phyloP scores from a whole-genome alignment of 2,888 invertebrate genomes.

The Apeira syringaria region DNA sequence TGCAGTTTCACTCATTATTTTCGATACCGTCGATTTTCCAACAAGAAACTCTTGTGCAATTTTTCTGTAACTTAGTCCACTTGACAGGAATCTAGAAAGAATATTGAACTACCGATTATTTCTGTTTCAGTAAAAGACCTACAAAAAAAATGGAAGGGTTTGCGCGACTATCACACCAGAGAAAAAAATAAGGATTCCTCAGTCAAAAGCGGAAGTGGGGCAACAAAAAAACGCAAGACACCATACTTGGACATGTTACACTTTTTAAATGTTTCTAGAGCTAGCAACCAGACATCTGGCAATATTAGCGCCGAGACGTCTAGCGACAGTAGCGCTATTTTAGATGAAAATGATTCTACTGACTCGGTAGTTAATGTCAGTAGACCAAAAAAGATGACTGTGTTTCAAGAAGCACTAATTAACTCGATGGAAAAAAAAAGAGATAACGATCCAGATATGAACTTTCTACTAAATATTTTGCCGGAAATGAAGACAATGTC shows the following conservation, averaged over 20 bases:
- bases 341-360: slow-evolving; percentile 22
- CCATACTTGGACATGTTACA: slow-evolving; percentile 29
- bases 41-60: slow-evolving; percentile 24
- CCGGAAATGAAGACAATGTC: slow-evolving; percentile 34
- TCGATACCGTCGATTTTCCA: slow-evolving; percentile 23
- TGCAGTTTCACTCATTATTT: slow-evolving; percentile 21
- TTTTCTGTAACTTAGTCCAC: slow-evolving; percentile 22
- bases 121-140: slow-evolving; percentile 39
- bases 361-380: slow-evolving; percentile 14
- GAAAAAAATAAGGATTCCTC: slow-evolving; percentile 33
- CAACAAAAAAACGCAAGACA: slow-evolving; percentile 29
- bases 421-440: slow-evolving; percentile 26
- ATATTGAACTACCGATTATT: slow-evolving; percentile 19
- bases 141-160: slow-evolving; percentile 43
- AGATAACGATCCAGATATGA: slow-evolving; percentile 29
- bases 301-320: slow-evolving; percentile 11
- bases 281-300: slow-evolving; percentile 18
- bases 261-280: slow-evolving; percentile 26
- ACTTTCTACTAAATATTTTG: slow-evolving; percentile 31
- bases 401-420: slow-evolving; percentile 27
- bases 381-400: slow-evolving; percentile 25
- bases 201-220: slow-evolving; percentile 25
- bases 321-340: slow-evolving; percentile 11
- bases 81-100: slow-evolving; percentile 25
- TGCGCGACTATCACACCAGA: slow-evolving; percentile 39